phyloP scores from a whole-genome alignment of 2,797 vertebrate species.

The Coracias cyanogaster region DNA sequence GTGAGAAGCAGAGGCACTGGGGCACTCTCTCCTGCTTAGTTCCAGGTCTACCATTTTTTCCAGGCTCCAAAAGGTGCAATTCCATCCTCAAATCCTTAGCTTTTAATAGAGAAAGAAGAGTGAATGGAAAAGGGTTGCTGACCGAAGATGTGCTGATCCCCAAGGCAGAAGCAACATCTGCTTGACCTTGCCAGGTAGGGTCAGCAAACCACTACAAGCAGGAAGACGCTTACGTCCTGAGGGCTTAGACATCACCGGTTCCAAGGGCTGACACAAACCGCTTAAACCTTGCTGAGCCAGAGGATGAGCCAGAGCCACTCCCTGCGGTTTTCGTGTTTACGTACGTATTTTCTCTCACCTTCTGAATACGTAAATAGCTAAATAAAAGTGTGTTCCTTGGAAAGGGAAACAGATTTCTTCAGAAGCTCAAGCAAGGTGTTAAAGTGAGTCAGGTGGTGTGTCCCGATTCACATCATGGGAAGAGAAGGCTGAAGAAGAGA shows the following conservation, averaged over 20 bases:
- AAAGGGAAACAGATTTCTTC: neutral
- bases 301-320: neutral
- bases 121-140: neutral
- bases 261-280: neutral
- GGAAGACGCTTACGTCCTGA: neutral
- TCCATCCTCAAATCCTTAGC: neutral
- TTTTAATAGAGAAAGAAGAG: neutral
- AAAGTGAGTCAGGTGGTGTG: neutral
- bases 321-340: neutral
- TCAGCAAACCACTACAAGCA: neutral
- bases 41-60: neutral
- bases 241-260: neutral
- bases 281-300: neutral
- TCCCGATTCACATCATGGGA: rapidly evolving
- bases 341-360: neutral
- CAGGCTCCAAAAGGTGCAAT: neutral
- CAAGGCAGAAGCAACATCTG: neutral
- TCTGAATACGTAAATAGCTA: neutral
- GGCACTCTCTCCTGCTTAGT: neutral
- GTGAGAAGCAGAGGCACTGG: neutral
- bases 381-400: neutral
- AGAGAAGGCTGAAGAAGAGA: neutral
- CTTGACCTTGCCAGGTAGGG: neutral
- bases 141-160: neutral
- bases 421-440: neutral